A percentile compares a stretch with the other conserved stretches of the same genome.
These are phyloP conservation scores for Tragelaphus strepsiceros DNA, from an alignment of 2,113 vertebrate species.

Conservation along the genomic window DNA sequence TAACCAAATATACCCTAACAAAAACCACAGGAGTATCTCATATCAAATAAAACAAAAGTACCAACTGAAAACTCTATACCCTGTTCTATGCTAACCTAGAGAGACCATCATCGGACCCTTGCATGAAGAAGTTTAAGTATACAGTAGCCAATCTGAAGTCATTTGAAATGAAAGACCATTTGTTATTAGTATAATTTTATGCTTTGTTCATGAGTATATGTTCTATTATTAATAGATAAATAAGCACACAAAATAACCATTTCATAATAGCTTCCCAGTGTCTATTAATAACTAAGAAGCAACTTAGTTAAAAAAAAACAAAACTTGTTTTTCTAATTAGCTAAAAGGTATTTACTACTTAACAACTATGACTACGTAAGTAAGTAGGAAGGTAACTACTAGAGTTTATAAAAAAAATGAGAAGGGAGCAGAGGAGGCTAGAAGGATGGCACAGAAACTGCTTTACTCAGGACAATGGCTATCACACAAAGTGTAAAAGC, in stretches of 20 bases:
- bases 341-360: background rate
- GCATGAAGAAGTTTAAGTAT: background rate
- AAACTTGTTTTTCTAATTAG: background rate
- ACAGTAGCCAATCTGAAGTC: background rate
- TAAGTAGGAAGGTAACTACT: constrained; percentile 40
- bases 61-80: background rate
- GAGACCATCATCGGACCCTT: background rate
- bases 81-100: background rate
- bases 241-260: constrained; percentile 13
- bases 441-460: background rate
- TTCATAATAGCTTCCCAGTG: background rate
- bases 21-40: constrained; percentile 41
- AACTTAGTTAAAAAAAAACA: background rate
- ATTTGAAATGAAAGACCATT: background rate
- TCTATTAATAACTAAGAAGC: background rate
- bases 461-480: background rate
- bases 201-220: background rate
- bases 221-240: background rate
- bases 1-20: constrained; percentile 78
- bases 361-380: background rate
- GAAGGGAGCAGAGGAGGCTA: constrained; percentile 27
- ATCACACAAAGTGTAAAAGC: background rate
- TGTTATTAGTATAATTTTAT: background rate
- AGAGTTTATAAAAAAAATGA: background rate
- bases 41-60: background rate